phyloP scores from a whole-genome alignment of 2,888 invertebrate genomes.

The Eulithis testata region DNA sequence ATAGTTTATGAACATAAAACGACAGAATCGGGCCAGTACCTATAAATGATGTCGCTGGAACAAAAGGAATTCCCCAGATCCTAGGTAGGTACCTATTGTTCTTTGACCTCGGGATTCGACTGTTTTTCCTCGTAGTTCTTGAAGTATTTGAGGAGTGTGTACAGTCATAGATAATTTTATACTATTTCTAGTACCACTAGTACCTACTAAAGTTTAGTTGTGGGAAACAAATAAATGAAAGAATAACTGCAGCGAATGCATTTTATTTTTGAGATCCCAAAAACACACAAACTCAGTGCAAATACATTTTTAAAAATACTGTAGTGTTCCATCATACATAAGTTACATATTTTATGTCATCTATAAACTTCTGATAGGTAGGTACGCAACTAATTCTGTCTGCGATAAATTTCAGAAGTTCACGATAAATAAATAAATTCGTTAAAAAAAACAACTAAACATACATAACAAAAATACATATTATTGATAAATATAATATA shows the following conservation, averaged over 20 bases:
- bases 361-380: not conserved
- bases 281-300: conserved; percentile 83
- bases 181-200: too few relatives aligned
- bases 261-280: conserved; percentile 85
- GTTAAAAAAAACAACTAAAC: conserved; percentile 47
- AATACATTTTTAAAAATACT: conserved; percentile 48
- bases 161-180: too few relatives aligned
- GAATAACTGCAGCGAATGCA: conserved; percentile 66
- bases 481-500: conserved; percentile 28
- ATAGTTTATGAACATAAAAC: too few relatives aligned
- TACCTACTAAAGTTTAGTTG: not conserved
- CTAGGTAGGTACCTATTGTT: not conserved
- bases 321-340: conserved; percentile 47
- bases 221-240: conserved; percentile 40
- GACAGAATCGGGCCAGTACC: too few relatives aligned
- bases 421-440: conserved; percentile 34
- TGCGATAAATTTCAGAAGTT: not conserved
- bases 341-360: conserved; percentile 24
- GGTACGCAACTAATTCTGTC: not conserved
- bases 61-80: conserved; percentile 10
- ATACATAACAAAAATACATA: conserved; percentile 45
- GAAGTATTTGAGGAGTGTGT: too few relatives aligned
- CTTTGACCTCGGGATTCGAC: conserved; percentile 1
- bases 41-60: conserved; percentile 4
- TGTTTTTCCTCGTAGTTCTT: not conserved